Base-by-base conservation (phyloP, 2,888 invertebrate genomes). In the Furcula furcula region DNA sequence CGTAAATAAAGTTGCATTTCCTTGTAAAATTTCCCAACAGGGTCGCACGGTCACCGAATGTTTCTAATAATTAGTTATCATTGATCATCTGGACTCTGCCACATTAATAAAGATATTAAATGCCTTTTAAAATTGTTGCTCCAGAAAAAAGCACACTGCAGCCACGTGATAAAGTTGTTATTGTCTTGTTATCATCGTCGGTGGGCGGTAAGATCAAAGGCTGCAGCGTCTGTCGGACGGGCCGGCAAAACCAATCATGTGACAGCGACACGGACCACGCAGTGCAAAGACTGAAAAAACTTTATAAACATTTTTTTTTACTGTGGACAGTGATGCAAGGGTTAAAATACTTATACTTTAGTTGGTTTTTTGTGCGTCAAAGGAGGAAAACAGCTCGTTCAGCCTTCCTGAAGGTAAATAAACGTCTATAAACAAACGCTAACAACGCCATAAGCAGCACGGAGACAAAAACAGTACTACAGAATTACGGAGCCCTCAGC, bases 31-130 rank as follows among this genome's bases (percentile, higher is more conserved):
- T 5, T 18, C 18, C 4, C 4, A 7, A 18, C 28, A 52, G 64
- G 72, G 71, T 75, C 71, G 76, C 67, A 63, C 68, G 75, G 76
- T 78, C 78, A 77, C 73, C 76, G 68, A 79, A 81, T 84, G 82
- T 84, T 82, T 82, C 82, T 73, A 81, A 81, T 84, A 82, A 84
- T 84, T 84, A 84, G 80, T 82, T 82, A 82, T 82, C 83, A 82
- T 84, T 82, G 76, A 82, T 84, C 82, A 82, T 80, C 82, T 63
- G 64, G 74, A 69, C 74, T 71, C 68, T 76, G 73, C 74, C 74
- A 81, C 80, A 80, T 82, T 82, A 82, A 84, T 82, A 84, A 77
- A 84, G 83, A 80, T 82, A 84, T 84, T 76, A 80, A 82, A 82
- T 81, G 78, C 80, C 77, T 70, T 71, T 47, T 42, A 39, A 31